phyloP scores from a whole-genome alignment of 23 tunicate genomes.

The Aplidium turbinatum region DNA sequence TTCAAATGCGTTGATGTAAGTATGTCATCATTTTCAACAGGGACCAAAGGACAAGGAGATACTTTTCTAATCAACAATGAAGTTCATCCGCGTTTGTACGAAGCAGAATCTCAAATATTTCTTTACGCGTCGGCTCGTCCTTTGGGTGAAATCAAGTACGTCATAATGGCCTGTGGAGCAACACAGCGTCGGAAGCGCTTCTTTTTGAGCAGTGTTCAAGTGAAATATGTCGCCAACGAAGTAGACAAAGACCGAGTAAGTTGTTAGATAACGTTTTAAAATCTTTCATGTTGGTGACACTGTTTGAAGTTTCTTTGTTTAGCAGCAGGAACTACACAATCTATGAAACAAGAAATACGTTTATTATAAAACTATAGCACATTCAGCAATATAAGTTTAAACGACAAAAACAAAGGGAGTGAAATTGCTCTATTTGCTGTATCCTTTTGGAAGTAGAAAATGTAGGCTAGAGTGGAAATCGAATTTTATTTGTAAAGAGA shows the following conservation, averaged over 20 bases:
- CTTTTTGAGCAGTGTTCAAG: constrained; percentile 75
- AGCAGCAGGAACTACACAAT: too few species aligned
- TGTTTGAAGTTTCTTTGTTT: too few species aligned
- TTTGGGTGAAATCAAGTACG: constrained; percentile 59
- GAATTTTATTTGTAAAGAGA: background rate
- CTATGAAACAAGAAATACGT: too few species aligned
- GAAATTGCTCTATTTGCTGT: background rate
- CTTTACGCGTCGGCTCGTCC: constrained; percentile 51
- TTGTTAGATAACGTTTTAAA: too few species aligned
- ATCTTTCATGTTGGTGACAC: too few species aligned
- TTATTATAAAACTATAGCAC: background rate
- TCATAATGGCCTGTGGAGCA: constrained; percentile 57
- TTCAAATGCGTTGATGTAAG: too few species aligned
- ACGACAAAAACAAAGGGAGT: background rate
- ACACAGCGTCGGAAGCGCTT: constrained; percentile 57
- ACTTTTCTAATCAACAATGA: constrained; percentile 72
- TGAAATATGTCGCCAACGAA: constrained; percentile 18
- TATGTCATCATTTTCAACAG: too few species aligned
- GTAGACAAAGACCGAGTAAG: constrained; percentile 7
- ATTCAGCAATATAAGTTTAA: background rate
- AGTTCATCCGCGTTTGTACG: constrained; percentile 63
- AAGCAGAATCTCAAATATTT: constrained; percentile 53
- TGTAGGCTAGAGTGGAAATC: too few species aligned
- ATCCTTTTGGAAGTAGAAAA: background rate
- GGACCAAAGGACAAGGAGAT: constrained; percentile 40